Evolutionary conservation across 2,888 invertebrate genomes (phyloP).

Genomic region (Sycophila texana): DNA sequence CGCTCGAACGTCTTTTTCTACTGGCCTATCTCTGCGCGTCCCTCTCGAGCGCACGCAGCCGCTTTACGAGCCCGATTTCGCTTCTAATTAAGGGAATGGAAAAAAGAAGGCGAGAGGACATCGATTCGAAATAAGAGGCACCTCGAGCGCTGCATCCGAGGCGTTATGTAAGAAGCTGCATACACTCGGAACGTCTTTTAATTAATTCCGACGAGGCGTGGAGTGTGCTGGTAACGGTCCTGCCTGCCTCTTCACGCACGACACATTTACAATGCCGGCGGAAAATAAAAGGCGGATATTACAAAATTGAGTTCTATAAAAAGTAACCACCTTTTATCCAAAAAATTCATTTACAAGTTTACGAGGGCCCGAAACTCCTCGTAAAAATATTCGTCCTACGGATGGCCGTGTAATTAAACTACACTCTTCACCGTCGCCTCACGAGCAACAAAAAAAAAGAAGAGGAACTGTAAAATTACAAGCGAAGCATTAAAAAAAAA

Average conservation of each 20-base stretch:
- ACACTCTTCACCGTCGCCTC: too few species aligned
- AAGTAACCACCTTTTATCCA: too few species aligned
- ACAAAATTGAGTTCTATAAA: too few species aligned
- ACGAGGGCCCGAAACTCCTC: too few species aligned
- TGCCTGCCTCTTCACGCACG: not conserved
- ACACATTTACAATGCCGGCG: not conserved
- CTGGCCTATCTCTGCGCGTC: not conserved
- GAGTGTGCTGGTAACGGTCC: too few species aligned
- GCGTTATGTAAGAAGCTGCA: slow-evolving; percentile 21
- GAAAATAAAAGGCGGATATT: not conserved
- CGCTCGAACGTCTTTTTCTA: slow-evolving; percentile 18
- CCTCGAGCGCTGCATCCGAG: slow-evolving; percentile 1
- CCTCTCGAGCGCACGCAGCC: not conserved
- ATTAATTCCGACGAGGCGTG: slow-evolving; percentile 27
- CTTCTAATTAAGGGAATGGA: slow-evolving; percentile 60
- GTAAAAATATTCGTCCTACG: too few species aligned
- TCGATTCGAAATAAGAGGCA: slow-evolving; percentile 38
- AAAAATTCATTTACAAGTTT: too few species aligned
- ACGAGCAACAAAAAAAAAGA: too few species aligned
- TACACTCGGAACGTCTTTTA: slow-evolving; percentile 9
- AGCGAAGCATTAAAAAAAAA: too few species aligned
- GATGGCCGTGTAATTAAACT: too few species aligned
- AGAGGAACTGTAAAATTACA: too few species aligned
- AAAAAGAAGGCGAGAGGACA: not conserved
- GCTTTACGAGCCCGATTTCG: slow-evolving; percentile 42